Percentiles rank a stretch among this genome's conserved stretches.
These are phyloP conservation scores for Nymphalis io DNA, from an alignment of 1,140 invertebrate species.

Conservation along the genomic window DNA sequence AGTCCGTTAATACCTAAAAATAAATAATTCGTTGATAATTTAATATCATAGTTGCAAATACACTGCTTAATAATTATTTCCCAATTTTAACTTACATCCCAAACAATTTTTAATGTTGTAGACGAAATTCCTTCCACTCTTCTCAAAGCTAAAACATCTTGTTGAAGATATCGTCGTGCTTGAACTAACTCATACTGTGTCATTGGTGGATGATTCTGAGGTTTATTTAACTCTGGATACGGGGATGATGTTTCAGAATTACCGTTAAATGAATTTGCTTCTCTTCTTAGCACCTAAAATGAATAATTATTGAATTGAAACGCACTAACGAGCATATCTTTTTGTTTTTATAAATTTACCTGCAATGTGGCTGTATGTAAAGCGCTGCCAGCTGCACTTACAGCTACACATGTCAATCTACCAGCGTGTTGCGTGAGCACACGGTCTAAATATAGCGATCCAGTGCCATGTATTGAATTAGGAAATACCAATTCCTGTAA, in stretches of 20 bases:
- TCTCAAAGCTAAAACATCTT: slow-evolving; percentile 90
- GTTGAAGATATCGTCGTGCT: slow-evolving; percentile 87
- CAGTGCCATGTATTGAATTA: slow-evolving; percentile 60
- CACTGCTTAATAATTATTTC: not conserved
- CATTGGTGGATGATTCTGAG: slow-evolving; percentile 84
- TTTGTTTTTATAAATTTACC: slow-evolving; percentile 31
- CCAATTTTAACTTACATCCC: slow-evolving; percentile 85
- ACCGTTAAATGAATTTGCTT: slow-evolving; percentile 72
- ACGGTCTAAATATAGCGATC: slow-evolving; percentile 68
- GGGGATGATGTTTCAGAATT: slow-evolving; percentile 67
- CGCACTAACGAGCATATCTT: not conserved
- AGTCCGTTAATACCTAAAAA: slow-evolving; percentile 79
- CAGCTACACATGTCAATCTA: slow-evolving; percentile 70
- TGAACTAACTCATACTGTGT: slow-evolving; percentile 90
- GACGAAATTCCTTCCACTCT: slow-evolving; percentile 90
- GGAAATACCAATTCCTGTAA: slow-evolving; percentile 71
- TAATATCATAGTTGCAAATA: not conserved
- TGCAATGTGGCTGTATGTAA: slow-evolving; percentile 71
- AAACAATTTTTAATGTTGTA: slow-evolving; percentile 90
- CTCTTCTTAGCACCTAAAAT: slow-evolving; percentile 68
- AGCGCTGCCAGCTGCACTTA: slow-evolving; percentile 72
- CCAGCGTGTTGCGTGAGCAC: slow-evolving; percentile 67
- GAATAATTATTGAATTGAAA: not conserved
- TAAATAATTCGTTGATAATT: slow-evolving; percentile 62
- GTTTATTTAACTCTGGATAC: slow-evolving; percentile 67